phyloP scores from a whole-genome alignment of 2,888 invertebrate species.

The Hyles lineata region DNA sequence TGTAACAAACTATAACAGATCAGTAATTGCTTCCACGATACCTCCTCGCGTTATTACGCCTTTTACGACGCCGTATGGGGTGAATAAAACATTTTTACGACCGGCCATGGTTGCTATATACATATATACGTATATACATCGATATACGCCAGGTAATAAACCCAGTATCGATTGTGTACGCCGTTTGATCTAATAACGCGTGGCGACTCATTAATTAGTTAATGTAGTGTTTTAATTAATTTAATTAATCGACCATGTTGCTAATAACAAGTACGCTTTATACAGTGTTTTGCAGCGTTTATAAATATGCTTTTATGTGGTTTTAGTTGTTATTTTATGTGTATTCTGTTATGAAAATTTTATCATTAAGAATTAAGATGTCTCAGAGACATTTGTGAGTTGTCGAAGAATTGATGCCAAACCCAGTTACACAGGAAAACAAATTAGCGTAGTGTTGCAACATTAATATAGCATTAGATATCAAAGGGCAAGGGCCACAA shows the following conservation, averaged over 20 bases:
- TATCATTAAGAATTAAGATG: conserved; percentile 9
- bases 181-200: conserved; percentile 26
- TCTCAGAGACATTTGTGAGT: not conserved
- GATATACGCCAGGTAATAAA: conserved; percentile 61
- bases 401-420: not conserved
- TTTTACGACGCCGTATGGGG: conserved; percentile 85
- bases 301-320: not conserved
- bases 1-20: conserved; percentile 85
- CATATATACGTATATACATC: conserved; percentile 60
- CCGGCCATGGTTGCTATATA: conserved; percentile 79
- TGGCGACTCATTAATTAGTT: conserved; percentile 34
- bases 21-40: conserved; percentile 85
- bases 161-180: conserved; percentile 51
- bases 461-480: not conserved
- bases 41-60: conserved; percentile 84
- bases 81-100: conserved; percentile 85
- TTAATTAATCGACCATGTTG: not conserved
- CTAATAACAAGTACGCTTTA: not conserved
- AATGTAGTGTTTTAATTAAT: conserved; percentile 32
- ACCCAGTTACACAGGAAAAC: not conserved
- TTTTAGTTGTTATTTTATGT: not conserved
- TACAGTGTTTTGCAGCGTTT: conserved; percentile 9
- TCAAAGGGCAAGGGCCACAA: not conserved
- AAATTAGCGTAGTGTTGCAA: not conserved
- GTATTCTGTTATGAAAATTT: not conserved